A percentile compares a stretch with the other conserved stretches of the same genome.
Evolutionary conservation across 2,113 vertebrate species (phyloP).

Genomic region (Passer montanus): DNA sequence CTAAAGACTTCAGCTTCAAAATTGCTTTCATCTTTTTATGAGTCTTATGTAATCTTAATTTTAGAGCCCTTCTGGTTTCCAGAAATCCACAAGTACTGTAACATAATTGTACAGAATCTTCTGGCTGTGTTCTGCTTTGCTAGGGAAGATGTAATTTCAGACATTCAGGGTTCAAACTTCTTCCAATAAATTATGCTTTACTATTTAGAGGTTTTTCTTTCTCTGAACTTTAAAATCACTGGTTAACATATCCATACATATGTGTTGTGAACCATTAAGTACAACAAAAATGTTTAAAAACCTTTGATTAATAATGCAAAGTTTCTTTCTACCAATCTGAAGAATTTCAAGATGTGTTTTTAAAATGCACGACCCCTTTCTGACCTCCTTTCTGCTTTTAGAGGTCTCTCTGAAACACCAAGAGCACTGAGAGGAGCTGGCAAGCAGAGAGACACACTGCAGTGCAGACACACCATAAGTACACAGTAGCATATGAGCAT

Average conservation of each 20-base stretch:
- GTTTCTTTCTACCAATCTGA: neutral
- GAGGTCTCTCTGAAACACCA: neutral
- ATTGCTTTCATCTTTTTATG: neutral
- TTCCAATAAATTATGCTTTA: neutral
- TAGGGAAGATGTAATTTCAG: neutral
- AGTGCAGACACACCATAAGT: neutral
- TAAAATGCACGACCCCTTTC: neutral
- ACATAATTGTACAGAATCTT: neutral
- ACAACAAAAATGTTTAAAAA: neutral
- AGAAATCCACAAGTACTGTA: neutral
- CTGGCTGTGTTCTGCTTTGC: neutral
- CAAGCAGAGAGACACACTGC: neutral
- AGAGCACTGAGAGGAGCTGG: neutral
- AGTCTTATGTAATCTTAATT: neutral
- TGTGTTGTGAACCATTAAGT: neutral
- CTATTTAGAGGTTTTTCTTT: neutral
- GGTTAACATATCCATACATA: neutral
- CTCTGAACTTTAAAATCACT: neutral
- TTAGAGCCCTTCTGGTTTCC: neutral
- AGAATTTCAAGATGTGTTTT: neutral
- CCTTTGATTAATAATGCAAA: neutral
- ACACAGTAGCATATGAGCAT: neutral
- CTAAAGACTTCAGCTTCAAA: neutral
- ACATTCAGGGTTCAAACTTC: neutral
- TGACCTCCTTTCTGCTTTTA: neutral